Conservation (phyloP, 1,140 invertebrate genomes). For the Drosophila rhopaloa region DNA sequence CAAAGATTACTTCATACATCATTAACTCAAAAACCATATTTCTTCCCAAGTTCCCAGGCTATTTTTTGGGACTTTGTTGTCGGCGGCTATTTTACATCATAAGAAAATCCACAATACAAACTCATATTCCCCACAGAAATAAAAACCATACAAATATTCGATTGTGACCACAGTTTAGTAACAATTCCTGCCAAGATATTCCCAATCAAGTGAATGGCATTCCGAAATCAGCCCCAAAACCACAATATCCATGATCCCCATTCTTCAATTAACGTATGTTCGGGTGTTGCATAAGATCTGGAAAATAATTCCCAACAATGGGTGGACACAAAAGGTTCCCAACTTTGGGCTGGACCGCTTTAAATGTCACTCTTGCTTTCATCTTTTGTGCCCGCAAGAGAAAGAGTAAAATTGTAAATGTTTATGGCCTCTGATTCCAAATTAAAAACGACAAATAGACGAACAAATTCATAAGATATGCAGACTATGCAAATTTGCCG, state of each 20-base stretch:
- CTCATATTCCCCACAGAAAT: constrained; percentile 1
- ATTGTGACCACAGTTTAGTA: constrained; percentile 25
- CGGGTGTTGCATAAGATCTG: constrained; percentile 22
- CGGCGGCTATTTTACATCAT: constrained; percentile 31
- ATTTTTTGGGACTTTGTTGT: constrained; percentile 29
- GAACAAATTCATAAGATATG: constrained; percentile 66
- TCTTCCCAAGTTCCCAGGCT: constrained; percentile 28
- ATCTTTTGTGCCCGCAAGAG: constrained; percentile 55
- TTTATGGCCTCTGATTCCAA: constrained; percentile 45
- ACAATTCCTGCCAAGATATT: constrained; percentile 29
- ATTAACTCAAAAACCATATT: constrained; percentile 22
- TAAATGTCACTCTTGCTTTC: constrained; percentile 77
- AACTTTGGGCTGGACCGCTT: constrained; percentile 27
- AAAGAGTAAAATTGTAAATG: constrained; percentile 42
- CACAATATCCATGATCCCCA: constrained; percentile 41
- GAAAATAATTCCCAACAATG: constrained; percentile 21
- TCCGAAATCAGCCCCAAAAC: constrained; percentile 34
- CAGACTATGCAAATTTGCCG: constrained; percentile 67
- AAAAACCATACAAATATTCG: constrained; percentile 9
- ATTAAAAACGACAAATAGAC: constrained; percentile 71
- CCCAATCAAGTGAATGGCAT: constrained; percentile 45
- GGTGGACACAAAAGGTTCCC: constrained; percentile 37
- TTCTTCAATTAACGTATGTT: constrained; percentile 39
- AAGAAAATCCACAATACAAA: constrained; percentile 21
- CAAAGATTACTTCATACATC: constrained; percentile 30